A percentile compares a stretch with the other conserved stretches of the same genome.
Evolutionary conservation across 2,113 vertebrate genomes (phyloP).

Genomic region (Orientallactaga bullata): DNA sequence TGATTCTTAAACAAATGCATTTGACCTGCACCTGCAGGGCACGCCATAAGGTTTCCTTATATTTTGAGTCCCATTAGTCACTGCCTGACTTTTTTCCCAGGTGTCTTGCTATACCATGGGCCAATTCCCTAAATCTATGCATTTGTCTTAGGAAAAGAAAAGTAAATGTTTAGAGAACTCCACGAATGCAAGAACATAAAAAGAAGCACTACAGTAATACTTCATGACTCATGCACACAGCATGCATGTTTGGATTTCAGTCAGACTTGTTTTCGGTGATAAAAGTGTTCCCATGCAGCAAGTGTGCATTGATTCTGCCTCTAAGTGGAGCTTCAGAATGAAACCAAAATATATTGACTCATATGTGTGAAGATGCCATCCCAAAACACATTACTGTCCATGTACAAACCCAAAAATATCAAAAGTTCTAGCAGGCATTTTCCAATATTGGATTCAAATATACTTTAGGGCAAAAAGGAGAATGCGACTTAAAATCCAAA

Average conservation of each 20-base stretch:
- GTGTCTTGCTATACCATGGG: background rate
- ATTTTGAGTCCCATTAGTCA: background rate
- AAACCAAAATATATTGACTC: background rate
- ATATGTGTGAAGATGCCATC: background rate
- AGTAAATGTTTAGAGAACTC: background rate
- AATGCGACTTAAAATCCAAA: background rate
- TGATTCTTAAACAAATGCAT: background rate
- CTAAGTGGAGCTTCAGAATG: background rate
- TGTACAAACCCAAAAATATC: background rate
- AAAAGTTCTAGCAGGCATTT: background rate
- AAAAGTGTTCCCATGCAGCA: background rate
- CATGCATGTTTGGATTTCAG: background rate
- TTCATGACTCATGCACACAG: background rate
- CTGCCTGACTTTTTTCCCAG: background rate
- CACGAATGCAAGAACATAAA: background rate
- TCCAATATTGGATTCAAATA: background rate
- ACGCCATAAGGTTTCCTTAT: background rate
- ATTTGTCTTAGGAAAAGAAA: background rate
- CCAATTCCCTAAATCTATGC: background rate
- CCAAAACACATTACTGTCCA: too few relatives aligned
- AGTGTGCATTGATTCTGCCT: background rate
- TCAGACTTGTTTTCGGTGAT: background rate
- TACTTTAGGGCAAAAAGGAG: background rate
- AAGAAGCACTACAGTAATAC: background rate
- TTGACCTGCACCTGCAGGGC: background rate